Evolutionary conservation across 2,888 invertebrate species (phyloP).

Genomic region (Leptarthrus brevirostris): DNA sequence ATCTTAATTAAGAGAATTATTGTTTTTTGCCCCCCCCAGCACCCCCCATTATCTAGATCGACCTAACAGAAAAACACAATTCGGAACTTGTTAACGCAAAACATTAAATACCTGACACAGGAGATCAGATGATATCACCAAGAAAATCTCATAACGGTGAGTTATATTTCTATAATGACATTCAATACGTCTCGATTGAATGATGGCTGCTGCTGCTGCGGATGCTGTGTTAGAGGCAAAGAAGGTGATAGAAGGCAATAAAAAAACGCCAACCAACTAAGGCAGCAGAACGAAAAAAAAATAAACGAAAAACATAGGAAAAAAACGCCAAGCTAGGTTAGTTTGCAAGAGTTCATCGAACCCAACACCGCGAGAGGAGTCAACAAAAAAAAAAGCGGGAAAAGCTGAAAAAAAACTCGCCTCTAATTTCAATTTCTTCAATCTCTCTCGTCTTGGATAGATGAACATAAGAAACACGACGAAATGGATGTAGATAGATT

Average conservation of each 20-base stretch:
- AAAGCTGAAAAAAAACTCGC: background rate
- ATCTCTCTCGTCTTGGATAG: conserved; percentile 11
- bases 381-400: background rate
- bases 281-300: background rate
- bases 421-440: conserved; percentile 42
- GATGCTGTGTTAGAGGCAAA: background rate
- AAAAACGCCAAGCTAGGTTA: conserved; percentile 1
- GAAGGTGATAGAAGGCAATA: conserved; percentile 3
- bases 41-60: too few species aligned
- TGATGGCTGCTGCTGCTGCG: conserved; percentile 2
- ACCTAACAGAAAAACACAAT: too few species aligned
- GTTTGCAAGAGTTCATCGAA: conserved; percentile 33
- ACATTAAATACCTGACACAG: conserved; percentile 25
- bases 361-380: background rate
- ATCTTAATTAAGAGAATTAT: conserved; percentile 7
- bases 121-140: conserved; percentile 1
- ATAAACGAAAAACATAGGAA: conserved; percentile 7
- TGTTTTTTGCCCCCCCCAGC: too few species aligned
- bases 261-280: background rate
- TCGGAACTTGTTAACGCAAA: conserved; percentile 8
- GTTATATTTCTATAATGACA: conserved; percentile 39
- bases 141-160: conserved; percentile 38
- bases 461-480: background rate
- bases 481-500: background rate
- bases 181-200: conserved; percentile 27